Base-by-base conservation (phyloP, 2,888 invertebrate species). In the Diloba caeruleocephala region DNA sequence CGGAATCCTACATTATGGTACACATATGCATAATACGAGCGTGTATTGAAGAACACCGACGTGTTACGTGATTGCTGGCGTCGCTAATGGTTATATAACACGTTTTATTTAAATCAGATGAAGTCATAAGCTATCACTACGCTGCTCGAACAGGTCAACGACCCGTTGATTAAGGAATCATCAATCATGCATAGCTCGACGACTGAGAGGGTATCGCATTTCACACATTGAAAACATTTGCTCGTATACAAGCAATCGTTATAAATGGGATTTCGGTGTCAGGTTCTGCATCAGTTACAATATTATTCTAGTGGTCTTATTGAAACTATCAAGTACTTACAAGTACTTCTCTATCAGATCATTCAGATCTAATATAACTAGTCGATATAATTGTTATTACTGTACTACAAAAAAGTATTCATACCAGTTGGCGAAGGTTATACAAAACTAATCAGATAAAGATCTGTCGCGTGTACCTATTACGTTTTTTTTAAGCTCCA, bases 161-260 rank as follows among this genome's bases (percentile, higher is more conserved):
- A 90, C 88, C 87, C 77, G 66, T 82, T 90, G 89, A 91, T 91
- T 90, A 89, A 90, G 87, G 87, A 84, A 88, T 89, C 88, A 90
- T 91, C 89, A 91, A 91, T 91, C 91, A 89, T 76, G 67, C 76
- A 82, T 85, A 80, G 82, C 81, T 80, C 77, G 70, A 78, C 80
- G 77, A 77, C 75, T 57, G 73, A 78, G 82, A 78, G 58, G 80
- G 83, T 87, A 89, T 90, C 85, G 75, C 79, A 80, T 91, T 87
- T 88, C 89, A 82, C 81, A 85, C 81, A 77, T 78, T 78, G 74
- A 67, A 76, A 82, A 74, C 77, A 71, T 76, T 78, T 69, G 70
- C 72, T 76, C 67, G 61, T 62, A 26, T 45, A 63, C 43, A 65
- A 61, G 57, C 62, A 67, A 59, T 63, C 67, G 69, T 76, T 67